Conservation (phyloP, 2,888 invertebrate genomes). For the Stenurella melanura region DNA sequence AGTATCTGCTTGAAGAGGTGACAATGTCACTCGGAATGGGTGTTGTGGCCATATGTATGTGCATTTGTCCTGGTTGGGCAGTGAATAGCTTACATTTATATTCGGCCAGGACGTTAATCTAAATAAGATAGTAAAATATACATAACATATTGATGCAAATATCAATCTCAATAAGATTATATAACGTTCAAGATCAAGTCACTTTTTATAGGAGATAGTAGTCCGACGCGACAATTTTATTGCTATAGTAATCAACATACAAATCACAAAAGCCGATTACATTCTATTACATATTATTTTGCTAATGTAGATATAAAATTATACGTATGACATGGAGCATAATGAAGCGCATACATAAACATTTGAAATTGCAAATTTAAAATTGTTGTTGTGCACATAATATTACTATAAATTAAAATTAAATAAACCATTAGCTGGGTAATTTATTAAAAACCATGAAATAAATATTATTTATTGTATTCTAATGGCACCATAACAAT, state of each 20-base stretch:
- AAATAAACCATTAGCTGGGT: constrained; percentile 23
- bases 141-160: no score
- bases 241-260: neutral
- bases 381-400: constrained; percentile 29
- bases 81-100: no score
- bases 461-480: constrained; percentile 24
- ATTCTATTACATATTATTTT: constrained; percentile 25
- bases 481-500: constrained; percentile 16
- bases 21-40: no score
- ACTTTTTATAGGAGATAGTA: neutral
- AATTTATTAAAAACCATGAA: constrained; percentile 24
- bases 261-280: constrained; percentile 16
- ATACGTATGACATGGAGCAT: constrained; percentile 2
- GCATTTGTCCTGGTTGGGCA: no score
- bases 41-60: no score
- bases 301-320: constrained; percentile 13
- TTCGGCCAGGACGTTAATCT: no score
- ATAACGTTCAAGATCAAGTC: neutral
- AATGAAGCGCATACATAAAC: neutral
- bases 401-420: constrained; percentile 30
- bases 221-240: neutral
- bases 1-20: no score
- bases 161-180: neutral
- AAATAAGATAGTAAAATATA: no score
- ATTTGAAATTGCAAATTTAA: constrained; percentile 20